phyloP scores from a whole-genome alignment of 2,113 vertebrate genomes.

The Calidris pugnax region DNA sequence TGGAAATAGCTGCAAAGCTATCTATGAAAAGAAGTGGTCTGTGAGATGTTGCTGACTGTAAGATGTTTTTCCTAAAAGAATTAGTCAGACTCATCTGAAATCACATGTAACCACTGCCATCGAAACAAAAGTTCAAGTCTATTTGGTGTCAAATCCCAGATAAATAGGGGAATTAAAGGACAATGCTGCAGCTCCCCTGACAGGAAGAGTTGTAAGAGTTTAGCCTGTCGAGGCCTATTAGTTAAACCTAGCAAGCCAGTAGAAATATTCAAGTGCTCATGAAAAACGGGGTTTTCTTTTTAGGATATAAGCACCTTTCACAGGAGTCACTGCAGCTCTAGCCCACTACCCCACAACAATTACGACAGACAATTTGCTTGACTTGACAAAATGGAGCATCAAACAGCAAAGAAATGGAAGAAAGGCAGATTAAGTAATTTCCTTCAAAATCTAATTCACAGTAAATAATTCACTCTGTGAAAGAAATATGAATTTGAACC shows the following conservation, averaged over 20 bases:
- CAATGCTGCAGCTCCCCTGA: neutral
- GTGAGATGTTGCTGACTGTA: slow-evolving; percentile 46
- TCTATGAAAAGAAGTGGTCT: neutral
- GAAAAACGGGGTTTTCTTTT: neutral
- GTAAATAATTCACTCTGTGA: neutral
- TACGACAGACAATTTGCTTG: accelerated
- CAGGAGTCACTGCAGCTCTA: neutral
- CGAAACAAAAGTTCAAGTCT: slow-evolving; percentile 13
- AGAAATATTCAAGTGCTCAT: neutral
- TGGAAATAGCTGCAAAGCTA: neutral
- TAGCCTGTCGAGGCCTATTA: neutral
- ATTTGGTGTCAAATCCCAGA: slow-evolving; percentile 30
- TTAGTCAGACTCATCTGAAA: slow-evolving; percentile 14
- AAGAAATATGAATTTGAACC: neutral
- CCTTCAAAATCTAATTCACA: neutral
- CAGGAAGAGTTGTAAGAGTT: slow-evolving; percentile 15
- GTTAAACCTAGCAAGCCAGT: neutral
- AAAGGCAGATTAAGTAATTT: neutral
- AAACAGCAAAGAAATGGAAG: neutral
- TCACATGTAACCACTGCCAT: neutral
- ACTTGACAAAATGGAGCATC: neutral
- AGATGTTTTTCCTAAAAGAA: slow-evolving; percentile 32
- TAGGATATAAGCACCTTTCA: neutral
- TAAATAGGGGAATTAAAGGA: slow-evolving; percentile 28
- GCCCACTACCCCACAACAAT: neutral